Conservation (phyloP, 2,113 vertebrate genomes). For the Rhodinocichla rosea region DNA sequence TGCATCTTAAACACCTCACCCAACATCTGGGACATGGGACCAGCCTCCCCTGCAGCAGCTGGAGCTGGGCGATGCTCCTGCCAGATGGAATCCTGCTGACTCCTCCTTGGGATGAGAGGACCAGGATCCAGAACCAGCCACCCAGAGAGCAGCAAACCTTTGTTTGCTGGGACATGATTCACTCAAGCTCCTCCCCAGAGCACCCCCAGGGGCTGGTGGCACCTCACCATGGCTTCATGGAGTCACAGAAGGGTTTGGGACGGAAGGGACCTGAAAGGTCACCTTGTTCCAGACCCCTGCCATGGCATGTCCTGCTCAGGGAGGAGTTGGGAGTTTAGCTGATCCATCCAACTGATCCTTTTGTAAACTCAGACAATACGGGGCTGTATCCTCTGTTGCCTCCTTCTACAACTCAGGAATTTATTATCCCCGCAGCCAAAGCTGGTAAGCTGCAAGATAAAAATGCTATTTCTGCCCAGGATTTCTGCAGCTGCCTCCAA, state of each 20-base stretch:
- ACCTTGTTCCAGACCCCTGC: background rate
- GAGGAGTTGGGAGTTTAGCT: background rate
- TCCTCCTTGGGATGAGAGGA: background rate
- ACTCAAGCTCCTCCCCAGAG: background rate
- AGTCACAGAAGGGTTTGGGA: background rate
- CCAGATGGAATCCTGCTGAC: background rate
- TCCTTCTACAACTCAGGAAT: background rate
- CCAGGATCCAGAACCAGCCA: background rate
- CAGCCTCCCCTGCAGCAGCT: background rate
- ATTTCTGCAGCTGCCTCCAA: slow-evolving; percentile 27
- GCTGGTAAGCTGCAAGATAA: slow-evolving; percentile 26
- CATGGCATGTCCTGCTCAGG: background rate
- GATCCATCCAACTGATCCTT: background rate
- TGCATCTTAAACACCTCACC: background rate
- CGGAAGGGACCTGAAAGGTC: background rate
- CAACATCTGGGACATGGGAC: background rate
- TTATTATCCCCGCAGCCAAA: background rate
- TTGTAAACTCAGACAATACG: background rate
- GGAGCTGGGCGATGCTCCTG: background rate
- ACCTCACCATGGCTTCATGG: background rate
- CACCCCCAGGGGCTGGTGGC: rapidly evolving
- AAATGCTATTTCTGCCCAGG: slow-evolving; percentile 29
- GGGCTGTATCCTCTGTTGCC: background rate
- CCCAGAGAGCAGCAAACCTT: background rate
- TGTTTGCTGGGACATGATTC: rapidly evolving